Evolutionary conservation across 2,888 invertebrate genomes (phyloP).

Genomic region (Drosophila subsilvestris): DNA sequence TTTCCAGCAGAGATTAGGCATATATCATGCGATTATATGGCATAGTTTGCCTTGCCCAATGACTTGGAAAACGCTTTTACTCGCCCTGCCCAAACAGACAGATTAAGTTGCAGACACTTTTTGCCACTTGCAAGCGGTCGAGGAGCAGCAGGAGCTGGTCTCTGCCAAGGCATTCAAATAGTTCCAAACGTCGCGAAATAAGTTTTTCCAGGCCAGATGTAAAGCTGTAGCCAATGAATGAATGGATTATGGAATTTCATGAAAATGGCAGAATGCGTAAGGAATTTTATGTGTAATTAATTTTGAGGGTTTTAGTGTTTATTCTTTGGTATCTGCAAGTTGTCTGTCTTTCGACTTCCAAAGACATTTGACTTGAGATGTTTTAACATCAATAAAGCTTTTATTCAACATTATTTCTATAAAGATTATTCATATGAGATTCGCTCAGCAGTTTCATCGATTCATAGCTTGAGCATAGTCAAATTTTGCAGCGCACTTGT

Average conservation of each 20-base stretch:
- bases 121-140: background rate
- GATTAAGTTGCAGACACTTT: constrained; percentile 39
- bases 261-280: background rate
- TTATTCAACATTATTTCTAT: no score
- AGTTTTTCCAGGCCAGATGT: constrained; percentile 36
- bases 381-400: no score
- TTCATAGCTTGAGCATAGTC: no score
- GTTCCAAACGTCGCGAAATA: constrained; percentile 52
- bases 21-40: constrained; percentile 81
- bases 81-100: constrained; percentile 10
- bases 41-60: constrained; percentile 78
- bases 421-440: no score
- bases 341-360: background rate
- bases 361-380: no score
- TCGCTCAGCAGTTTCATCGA: no score
- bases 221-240: background rate
- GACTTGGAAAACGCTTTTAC: constrained; percentile 66
- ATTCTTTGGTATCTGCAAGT: background rate
- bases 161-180: constrained; percentile 48
- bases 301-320: background rate
- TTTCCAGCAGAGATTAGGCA: constrained; percentile 75
- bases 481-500: no score
- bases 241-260: background rate
- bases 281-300: background rate
- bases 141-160: background rate